Conservation (phyloP, 2,113 vertebrate species). For the Meleagris gallopavo region DNA sequence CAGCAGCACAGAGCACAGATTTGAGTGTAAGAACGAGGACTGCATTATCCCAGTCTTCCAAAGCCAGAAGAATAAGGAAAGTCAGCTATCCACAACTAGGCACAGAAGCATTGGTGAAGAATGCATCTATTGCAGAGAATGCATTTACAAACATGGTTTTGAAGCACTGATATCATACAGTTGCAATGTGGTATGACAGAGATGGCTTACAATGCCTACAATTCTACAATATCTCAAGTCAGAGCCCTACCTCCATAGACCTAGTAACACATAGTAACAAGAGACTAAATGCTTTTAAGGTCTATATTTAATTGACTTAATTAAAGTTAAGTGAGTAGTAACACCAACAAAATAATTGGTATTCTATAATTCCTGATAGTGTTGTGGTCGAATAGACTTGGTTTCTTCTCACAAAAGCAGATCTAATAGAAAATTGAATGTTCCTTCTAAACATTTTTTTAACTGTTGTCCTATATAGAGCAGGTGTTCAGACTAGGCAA, state of each 20-base stretch:
- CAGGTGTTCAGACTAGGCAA: neutral
- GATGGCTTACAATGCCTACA: neutral
- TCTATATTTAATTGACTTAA: neutral
- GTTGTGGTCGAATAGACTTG: fast-evolving
- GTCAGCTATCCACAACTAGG: neutral
- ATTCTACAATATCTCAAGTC: neutral
- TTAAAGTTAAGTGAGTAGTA: neutral
- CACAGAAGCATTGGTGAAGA: neutral
- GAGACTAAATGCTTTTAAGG: neutral
- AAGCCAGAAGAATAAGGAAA: neutral
- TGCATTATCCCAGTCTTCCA: neutral
- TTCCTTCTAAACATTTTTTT: neutral
- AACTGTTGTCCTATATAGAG: neutral
- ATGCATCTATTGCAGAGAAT: neutral
- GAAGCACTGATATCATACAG: neutral
- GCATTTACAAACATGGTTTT: neutral
- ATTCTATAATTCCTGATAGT: neutral
- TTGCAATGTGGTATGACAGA: neutral
- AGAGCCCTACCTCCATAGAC: neutral
- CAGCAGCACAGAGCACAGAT: neutral
- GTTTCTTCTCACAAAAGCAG: neutral
- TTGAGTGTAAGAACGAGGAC: neutral
- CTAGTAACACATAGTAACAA: neutral
- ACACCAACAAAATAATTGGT: fast-evolving
- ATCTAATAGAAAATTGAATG: neutral